Conservation (phyloP, 1,140 invertebrate genomes). For the Rhagoletis pomonella region DNA sequence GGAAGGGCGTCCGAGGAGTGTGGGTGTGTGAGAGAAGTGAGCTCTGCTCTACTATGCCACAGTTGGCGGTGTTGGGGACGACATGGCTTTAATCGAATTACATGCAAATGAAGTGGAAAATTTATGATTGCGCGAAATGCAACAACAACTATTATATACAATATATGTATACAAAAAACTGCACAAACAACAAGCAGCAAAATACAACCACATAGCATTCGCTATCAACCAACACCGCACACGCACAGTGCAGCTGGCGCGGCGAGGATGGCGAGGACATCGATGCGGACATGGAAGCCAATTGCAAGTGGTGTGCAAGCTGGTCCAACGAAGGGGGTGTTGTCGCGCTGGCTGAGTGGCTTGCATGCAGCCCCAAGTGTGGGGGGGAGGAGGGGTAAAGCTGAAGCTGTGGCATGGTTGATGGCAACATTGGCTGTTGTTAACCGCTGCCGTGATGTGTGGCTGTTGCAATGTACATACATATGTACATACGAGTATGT, state of each 20-base stretch:
- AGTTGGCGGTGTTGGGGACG: conserved; percentile 13
- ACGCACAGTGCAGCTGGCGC: not conserved
- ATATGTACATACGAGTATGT: not conserved
- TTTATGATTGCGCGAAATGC: conserved; percentile 47
- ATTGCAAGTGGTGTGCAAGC: not conserved
- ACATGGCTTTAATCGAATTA: conserved; percentile 52
- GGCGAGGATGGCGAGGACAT: not conserved
- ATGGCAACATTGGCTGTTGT: conserved; percentile 6
- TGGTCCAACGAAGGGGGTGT: too few relatives aligned
- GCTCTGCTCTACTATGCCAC: not conserved
- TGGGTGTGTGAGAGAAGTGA: not conserved
- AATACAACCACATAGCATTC: not conserved
- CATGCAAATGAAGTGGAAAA: conserved; percentile 54
- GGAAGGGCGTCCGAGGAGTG: not conserved
- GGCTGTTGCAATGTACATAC: not conserved
- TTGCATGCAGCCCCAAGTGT: not conserved
- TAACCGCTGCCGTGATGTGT: conserved; percentile 16
- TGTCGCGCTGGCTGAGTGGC: not conserved
- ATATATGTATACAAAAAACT: not conserved
- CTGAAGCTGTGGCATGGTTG: not conserved
- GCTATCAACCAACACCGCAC: not conserved
- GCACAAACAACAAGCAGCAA: not conserved
- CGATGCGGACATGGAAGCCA: conserved; percentile 11
- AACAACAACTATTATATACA: conserved; percentile 3
- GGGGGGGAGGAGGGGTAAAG: not conserved